Conservation (phyloP, 2,113 vertebrate species). For the Papio anubis region DNA sequence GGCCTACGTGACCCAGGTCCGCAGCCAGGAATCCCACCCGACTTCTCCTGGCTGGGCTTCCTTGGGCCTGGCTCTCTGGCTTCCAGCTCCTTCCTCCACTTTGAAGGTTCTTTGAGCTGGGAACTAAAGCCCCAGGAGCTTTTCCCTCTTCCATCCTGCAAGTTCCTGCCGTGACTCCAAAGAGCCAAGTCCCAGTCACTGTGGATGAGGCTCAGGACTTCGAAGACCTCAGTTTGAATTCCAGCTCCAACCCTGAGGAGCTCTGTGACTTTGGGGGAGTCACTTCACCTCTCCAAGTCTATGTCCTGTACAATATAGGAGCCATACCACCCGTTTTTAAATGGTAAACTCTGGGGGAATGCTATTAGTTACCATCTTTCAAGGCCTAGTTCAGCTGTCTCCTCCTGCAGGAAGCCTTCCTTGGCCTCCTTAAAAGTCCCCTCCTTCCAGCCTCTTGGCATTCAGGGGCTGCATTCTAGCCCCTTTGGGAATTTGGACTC, state of each 20-base stretch:
- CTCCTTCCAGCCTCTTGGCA: neutral
- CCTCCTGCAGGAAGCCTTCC: conserved; percentile 23
- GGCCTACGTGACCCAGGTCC: conserved; percentile 47
- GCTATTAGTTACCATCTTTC: neutral
- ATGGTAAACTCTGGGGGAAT: neutral
- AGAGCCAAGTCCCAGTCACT: neutral
- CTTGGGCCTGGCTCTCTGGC: neutral
- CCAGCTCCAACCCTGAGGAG: neutral
- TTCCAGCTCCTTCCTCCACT: conserved; percentile 66
- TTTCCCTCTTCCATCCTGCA: conserved; percentile 1
- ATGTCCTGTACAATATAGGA: neutral
- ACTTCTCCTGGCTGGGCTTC: conserved; percentile 40
- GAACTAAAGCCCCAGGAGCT: conserved; percentile 13
- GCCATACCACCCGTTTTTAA: neutral
- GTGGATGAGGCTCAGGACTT: neutral
- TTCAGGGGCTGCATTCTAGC: neutral
- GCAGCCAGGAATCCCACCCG: neutral
- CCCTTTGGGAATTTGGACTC: neutral
- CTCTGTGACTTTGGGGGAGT: neutral
- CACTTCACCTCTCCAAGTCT: neutral
- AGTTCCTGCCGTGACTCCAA: neutral
- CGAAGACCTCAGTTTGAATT: conserved; percentile 10
- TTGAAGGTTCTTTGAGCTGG: conserved; percentile 66
- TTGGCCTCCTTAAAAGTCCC: neutral
- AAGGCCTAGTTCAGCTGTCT: neutral